Base-by-base conservation (phyloP, 2,888 invertebrate species). In the Mayetiola destructor region DNA sequence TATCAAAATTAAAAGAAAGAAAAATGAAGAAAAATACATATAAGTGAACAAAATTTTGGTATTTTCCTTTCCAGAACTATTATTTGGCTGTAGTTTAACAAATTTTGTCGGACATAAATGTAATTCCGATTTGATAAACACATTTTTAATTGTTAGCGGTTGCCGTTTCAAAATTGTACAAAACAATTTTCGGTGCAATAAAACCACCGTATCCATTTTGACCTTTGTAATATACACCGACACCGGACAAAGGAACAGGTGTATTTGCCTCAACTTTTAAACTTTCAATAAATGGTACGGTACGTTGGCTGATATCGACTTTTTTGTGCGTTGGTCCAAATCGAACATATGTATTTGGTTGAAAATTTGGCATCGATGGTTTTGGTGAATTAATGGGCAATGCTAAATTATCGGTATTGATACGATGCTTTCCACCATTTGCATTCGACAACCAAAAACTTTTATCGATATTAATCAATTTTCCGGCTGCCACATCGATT, bases 401-500 rank as follows among this genome's bases (percentile, higher is more conserved):
- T 60, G 73, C 73, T 0, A 72, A 69, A 8, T 30, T 29, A 8
- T 53, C 30, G 16, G 30, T 30, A 53, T 29, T 53, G 4, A 53
- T 53, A 4, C 67, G 64, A 2, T 61, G 57, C 30, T 39, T 53
- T 10, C 63, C 18, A 62, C 21, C 53, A 18, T 29, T 3, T 75
- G 68, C 14, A 72, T 66, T 18, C 88, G 71, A 61, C 75, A 71
- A 6, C 87, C 88, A 1, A 80, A 80, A 1, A 78, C 78, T 37
- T 6, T 3, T 35, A 14, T 56, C 37, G 5, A 39, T 63, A n/a
- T 67, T 63, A 2, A 53, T 53, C n/a, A 78, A 64, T 60, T 64
- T 63, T 10, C 77, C 78, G 5, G 71, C 70, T 0, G 70, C 68
- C 66, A 82, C 86, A 69, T 87, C 81, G 68, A 86, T 85, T 4